Conservation (phyloP, 2,888 invertebrate genomes). For the Eudemis profundana region DNA sequence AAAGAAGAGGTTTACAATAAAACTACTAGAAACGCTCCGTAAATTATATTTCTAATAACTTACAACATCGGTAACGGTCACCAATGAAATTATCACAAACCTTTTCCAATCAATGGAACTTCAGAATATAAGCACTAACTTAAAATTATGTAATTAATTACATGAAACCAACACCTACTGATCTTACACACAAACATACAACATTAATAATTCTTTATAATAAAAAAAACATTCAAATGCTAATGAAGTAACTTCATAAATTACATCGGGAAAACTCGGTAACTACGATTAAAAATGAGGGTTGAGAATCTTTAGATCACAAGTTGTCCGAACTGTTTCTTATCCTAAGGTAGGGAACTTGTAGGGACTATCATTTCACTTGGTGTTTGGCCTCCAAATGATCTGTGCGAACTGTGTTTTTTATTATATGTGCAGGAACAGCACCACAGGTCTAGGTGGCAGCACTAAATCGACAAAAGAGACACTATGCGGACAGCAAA, state of each 20-base stretch:
- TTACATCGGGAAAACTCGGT: too few relatives aligned
- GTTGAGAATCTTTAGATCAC: too few relatives aligned
- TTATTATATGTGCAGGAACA: too few relatives aligned
- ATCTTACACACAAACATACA: background rate
- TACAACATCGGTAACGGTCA: slow-evolving; percentile 25
- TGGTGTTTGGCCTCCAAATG: too few relatives aligned
- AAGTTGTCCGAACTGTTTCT: too few relatives aligned
- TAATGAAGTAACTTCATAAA: background rate
- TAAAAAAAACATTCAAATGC: background rate
- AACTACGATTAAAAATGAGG: too few relatives aligned
- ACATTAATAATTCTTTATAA: slow-evolving; percentile 1
- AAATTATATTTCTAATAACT: slow-evolving; percentile 35
- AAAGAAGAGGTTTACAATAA: slow-evolving; percentile 9
- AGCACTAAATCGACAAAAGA: too few relatives aligned
- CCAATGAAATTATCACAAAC: slow-evolving; percentile 34
- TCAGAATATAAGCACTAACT: slow-evolving; percentile 6
- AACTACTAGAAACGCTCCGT: slow-evolving; percentile 30
- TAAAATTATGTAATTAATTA: slow-evolving; percentile 23
- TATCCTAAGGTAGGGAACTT: too few relatives aligned
- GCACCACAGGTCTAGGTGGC: too few relatives aligned
- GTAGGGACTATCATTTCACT: too few relatives aligned
- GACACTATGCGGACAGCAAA: too few relatives aligned
- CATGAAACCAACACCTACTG: slow-evolving; percentile 27
- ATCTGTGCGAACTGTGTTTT: too few relatives aligned
- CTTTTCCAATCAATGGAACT: slow-evolving; percentile 19